Evolutionary conservation across 1,140 invertebrate genomes (phyloP).

Genomic region (Caenorhabditis latens): DNA sequence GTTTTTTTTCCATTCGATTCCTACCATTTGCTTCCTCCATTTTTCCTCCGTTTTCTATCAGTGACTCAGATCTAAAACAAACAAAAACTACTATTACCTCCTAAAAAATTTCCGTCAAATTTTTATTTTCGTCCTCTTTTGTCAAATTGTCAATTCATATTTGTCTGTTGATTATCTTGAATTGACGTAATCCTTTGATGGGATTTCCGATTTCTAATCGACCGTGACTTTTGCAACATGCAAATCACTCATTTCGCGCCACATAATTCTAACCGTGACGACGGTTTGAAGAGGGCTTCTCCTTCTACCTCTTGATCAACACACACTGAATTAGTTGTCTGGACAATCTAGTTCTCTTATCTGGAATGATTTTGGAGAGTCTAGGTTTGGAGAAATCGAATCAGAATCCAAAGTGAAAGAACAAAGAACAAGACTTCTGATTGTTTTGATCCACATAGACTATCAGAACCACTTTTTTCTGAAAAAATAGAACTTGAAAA

Average conservation of each 20-base stretch:
- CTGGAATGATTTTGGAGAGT: too few relatives aligned
- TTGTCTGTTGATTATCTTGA: not conserved
- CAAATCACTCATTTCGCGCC: constrained; percentile 24
- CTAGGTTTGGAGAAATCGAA: too few relatives aligned
- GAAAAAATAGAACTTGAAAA: too few relatives aligned
- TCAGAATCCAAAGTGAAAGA: too few relatives aligned
- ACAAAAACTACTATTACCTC: constrained; percentile 2
- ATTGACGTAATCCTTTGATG: constrained; percentile 25
- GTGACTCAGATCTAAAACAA: constrained; percentile 38
- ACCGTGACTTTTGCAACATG: constrained; percentile 51
- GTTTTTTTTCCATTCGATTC: not conserved
- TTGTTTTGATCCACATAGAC: too few relatives aligned
- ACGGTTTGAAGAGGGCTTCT: not conserved
- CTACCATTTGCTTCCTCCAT: not conserved
- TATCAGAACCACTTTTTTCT: too few relatives aligned
- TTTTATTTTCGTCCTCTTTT: not conserved
- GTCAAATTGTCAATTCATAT: not conserved
- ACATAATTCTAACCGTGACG: constrained; percentile 22
- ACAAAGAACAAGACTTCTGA: too few relatives aligned
- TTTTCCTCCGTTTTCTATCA: not conserved
- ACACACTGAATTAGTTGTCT: not conserved
- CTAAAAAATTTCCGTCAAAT: not conserved
- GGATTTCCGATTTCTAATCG: constrained; percentile 27
- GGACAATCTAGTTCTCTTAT: not conserved
- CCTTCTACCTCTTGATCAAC: not conserved